These are phyloP conservation scores for Gymnarchus niloticus DNA, from an alignment of 2,113 vertebrate genomes.

Conservation along the genomic window DNA sequence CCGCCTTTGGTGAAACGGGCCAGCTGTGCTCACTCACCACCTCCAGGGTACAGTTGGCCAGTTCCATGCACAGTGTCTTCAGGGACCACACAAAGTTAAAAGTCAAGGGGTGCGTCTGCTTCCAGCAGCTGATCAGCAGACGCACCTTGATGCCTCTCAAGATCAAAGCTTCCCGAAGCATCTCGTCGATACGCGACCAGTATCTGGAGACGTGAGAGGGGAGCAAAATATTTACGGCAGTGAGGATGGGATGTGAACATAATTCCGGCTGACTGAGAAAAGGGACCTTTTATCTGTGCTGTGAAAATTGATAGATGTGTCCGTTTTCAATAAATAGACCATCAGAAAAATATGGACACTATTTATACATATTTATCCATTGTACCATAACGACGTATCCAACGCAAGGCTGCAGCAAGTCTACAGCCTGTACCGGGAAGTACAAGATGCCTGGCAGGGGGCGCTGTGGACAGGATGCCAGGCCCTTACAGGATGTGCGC, in stretches of 20 bases:
- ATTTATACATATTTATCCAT: neutral
- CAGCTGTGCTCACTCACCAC: constrained; percentile 68
- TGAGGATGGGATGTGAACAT: neutral
- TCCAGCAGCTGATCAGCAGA: constrained; percentile 86
- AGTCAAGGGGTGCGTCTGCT: constrained; percentile 81
- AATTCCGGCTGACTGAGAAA: neutral
- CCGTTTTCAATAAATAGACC: neutral
- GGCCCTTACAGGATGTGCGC: neutral
- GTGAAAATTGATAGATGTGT: neutral
- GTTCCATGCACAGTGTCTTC: constrained; percentile 84
- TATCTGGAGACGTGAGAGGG: constrained; percentile 60
- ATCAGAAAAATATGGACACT: neutral
- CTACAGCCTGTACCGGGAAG: neutral
- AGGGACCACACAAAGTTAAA: constrained; percentile 92
- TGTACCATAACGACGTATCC: neutral
- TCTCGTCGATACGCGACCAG: constrained; percentile 85
- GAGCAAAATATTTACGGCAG: neutral
- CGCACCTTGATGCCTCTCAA: constrained; percentile 79
- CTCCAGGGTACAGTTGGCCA: constrained; percentile 83
- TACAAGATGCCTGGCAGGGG: neutral
- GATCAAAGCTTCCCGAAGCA: constrained; percentile 84
- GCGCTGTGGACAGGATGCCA: neutral
- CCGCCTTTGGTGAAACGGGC: neutral
- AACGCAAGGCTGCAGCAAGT: neutral
- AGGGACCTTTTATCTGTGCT: neutral